Base-by-base conservation (phyloP, 2,888 invertebrate species). In the Cheilosia scutellata region DNA sequence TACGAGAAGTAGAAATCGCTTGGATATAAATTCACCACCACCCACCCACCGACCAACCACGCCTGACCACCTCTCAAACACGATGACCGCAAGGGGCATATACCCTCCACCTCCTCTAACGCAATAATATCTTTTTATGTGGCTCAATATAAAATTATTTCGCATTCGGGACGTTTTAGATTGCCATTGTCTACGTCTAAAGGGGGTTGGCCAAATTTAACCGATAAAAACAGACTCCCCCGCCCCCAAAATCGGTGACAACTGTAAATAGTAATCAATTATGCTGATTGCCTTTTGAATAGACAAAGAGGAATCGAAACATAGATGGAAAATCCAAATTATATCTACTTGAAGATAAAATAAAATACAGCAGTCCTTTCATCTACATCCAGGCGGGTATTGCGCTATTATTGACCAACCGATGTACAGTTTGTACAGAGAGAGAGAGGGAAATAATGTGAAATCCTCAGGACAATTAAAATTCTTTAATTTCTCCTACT, bases 261-360 rank as follows among this genome's bases (percentile, higher is more conserved):
- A 82, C 70, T 58, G 71, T 71, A 65, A 65, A 76, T 47, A 76
- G 71, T 66, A 82, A 82, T 82, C 82, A 82, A 84, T 84, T 84
- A 84, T 84, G 84, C 71, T 84, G 79, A 84, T 84, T 84, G 84
- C 60, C 79, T 65, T 79, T 80, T 75, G 62, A 76, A 75, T 78
- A 57, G 70, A 25, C 63, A 44, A 29, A 13, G 31, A 42, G 42
- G 27, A 51, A 25, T 2, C 7, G 7, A 42, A 44, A 60, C 25
- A 31, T 27, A 25, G 49, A 37, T 37, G 31, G 40, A 37, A 37
- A 2, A 53, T 27, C 25, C 5, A 13, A 51, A 13, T 13, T 44
- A 40, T 42, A n/a, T n/a, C n/a, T n/a, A 57, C n/a, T 66, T 51
- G 9, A 66, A 68, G 51, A 68, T 60, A 62, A 44, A 74, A 55